phyloP scores from a whole-genome alignment of 2,888 invertebrate genomes.

The Eudemis profundana region DNA sequence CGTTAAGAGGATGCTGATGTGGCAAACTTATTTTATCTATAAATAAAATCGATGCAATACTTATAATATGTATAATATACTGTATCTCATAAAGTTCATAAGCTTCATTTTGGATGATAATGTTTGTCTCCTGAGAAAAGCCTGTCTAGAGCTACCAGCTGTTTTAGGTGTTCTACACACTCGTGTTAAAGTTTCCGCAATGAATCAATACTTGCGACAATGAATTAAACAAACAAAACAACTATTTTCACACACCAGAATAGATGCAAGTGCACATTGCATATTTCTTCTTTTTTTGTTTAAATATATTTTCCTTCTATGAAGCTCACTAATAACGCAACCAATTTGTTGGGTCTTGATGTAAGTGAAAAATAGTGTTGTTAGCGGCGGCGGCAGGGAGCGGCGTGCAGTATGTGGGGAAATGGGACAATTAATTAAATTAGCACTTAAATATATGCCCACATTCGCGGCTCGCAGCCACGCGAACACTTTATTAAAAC shows the following conservation, averaged over 20 bases:
- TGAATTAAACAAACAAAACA: no score
- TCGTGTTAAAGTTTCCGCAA: no score
- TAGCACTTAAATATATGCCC: constrained; percentile 73
- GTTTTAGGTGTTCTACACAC: no score
- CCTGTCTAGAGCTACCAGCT: no score
- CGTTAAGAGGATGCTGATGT: constrained; percentile 52
- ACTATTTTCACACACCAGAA: no score
- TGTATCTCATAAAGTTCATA: no score
- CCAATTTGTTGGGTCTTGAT: constrained; percentile 67
- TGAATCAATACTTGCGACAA: no score
- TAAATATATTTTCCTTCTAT: constrained; percentile 56
- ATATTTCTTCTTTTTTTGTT: no score
- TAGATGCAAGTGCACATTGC: no score
- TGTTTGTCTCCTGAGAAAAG: no score
- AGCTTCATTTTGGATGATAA: no score
- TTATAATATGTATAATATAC: no score
- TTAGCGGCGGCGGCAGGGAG: constrained; percentile 49
- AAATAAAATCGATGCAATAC: neutral
- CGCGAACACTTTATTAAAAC: constrained; percentile 71
- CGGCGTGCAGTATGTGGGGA: constrained; percentile 63
- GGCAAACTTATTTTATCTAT: constrained; percentile 48
- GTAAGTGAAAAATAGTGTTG: constrained; percentile 77
- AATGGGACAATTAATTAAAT: constrained; percentile 82
- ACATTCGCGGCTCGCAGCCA: constrained; percentile 55
- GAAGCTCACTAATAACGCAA: constrained; percentile 59